Conservation (phyloP, 2,113 vertebrate genomes). For the Macaca mulatta region DNA sequence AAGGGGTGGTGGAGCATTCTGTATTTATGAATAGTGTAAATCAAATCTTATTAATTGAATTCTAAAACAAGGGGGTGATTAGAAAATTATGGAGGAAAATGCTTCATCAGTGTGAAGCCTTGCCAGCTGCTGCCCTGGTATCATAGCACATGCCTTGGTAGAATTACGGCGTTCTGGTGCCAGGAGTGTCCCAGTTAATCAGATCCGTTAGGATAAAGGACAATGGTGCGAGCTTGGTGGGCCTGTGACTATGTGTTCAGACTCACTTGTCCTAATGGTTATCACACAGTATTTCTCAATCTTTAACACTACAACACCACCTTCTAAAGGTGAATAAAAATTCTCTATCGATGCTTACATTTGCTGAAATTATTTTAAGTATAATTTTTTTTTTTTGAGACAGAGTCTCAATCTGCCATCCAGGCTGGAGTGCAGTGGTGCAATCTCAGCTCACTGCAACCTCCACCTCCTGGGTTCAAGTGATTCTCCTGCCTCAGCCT, state of each 20-base stretch:
- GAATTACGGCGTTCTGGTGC: not conserved
- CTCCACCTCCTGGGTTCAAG: no score
- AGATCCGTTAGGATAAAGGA: not conserved
- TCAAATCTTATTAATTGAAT: slow-evolving; percentile 63
- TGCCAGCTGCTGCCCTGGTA: not conserved
- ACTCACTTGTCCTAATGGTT: not conserved
- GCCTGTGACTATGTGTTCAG: not conserved
- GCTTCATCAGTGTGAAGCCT: slow-evolving; percentile 26
- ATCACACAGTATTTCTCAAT: not conserved
- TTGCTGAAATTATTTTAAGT: not conserved
- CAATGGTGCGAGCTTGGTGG: not conserved
- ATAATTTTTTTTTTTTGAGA: no score
- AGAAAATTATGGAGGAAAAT: slow-evolving; percentile 47
- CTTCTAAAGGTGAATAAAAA: slow-evolving; percentile 14
- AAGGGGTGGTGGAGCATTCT: slow-evolving; percentile 11
- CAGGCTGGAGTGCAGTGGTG: no score
- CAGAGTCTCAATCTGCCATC: no score
- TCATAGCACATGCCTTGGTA: not conserved
- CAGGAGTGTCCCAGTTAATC: not conserved
- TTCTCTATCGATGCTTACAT: not conserved
- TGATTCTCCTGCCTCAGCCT: no score
- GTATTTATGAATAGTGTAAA: slow-evolving; percentile 48
- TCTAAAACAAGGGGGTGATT: slow-evolving; percentile 51
- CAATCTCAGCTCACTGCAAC: no score
- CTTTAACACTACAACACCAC: not conserved